Evolutionary conservation across 2,797 vertebrate species (phyloP).

Genomic region (Danio albolineatus): DNA sequence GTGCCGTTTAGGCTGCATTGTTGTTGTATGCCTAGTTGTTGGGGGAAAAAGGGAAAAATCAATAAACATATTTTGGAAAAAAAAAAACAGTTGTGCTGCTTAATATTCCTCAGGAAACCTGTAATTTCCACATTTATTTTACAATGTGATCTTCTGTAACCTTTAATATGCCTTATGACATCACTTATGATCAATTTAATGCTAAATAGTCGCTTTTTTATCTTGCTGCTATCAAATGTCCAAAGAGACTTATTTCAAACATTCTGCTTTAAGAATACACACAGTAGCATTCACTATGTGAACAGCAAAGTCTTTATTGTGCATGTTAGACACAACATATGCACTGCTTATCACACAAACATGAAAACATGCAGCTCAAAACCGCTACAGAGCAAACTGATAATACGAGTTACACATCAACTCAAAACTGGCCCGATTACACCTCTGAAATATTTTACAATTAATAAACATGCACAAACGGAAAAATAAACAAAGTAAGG

Average conservation of each 20-base stretch:
- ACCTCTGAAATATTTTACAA: background rate
- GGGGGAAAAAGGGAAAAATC: too few relatives aligned
- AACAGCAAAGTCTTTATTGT: conserved; percentile 23
- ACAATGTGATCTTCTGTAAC: background rate
- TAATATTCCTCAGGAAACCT: background rate
- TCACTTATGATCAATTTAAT: background rate
- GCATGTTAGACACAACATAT: conserved; percentile 22
- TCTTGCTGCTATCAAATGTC: background rate
- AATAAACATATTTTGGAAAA: too few relatives aligned
- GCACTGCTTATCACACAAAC: conserved; percentile 14
- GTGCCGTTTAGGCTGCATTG: too few relatives aligned
- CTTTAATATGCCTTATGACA: background rate
- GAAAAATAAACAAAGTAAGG: background rate
- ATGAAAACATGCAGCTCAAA: conserved; percentile 42
- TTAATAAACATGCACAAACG: background rate
- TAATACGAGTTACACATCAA: conserved; percentile 28
- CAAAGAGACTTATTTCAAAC: background rate
- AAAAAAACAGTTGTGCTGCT: background rate
- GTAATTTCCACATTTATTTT: background rate
- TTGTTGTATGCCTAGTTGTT: too few relatives aligned
- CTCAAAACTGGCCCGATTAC: conserved; percentile 2
- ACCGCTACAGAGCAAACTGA: background rate
- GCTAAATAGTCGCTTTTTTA: background rate
- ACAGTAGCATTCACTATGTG: background rate
- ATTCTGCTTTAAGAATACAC: background rate